phyloP scores from a whole-genome alignment of 2,888 invertebrate genomes.

The Urechis unicinctus region DNA sequence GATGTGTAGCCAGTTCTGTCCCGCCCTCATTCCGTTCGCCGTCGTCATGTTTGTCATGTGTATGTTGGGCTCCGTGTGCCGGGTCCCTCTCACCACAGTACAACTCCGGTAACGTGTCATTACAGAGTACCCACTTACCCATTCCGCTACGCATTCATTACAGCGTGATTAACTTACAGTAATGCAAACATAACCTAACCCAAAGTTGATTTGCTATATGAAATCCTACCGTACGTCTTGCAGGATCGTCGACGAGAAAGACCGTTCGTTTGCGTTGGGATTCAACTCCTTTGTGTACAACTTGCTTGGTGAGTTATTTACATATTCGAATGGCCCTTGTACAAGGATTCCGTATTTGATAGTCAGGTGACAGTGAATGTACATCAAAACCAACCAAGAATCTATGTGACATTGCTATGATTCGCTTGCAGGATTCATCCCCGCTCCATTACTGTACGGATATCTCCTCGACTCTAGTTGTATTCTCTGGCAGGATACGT shows the following conservation, averaged over 20 bases:
- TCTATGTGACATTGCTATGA: background rate
- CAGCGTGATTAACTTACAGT: too few relatives aligned
- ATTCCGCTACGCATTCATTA: background rate
- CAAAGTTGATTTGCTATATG: too few relatives aligned
- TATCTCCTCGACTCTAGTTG: constrained; percentile 17
- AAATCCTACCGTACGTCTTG: background rate
- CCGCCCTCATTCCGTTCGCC: constrained; percentile 13
- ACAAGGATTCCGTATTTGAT: too few relatives aligned
- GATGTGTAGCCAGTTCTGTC: constrained; percentile 9
- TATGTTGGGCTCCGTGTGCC: constrained; percentile 5
- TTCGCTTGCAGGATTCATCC: constrained; percentile 17
- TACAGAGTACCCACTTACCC: background rate
- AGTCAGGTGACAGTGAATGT: too few relatives aligned
- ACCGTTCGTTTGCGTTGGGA: constrained; percentile 19
- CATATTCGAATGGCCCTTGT: too few relatives aligned
- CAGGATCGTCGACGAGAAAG: constrained; percentile 19
- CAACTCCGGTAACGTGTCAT: constrained; percentile 11
- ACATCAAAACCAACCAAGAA: background rate
- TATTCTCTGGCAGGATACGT: constrained; percentile 18
- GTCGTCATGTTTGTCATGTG: constrained; percentile 9
- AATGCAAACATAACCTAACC: too few relatives aligned
- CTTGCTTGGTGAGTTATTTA: constrained; percentile 17
- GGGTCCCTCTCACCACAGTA: constrained; percentile 15
- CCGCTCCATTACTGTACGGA: constrained; percentile 20
- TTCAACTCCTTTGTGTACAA: constrained; percentile 18